Evolutionary conservation across 1,140 invertebrate genomes (phyloP), one percentile per base, ranked within the genome.

Genomic region (Epicauta chinensis): DNA sequence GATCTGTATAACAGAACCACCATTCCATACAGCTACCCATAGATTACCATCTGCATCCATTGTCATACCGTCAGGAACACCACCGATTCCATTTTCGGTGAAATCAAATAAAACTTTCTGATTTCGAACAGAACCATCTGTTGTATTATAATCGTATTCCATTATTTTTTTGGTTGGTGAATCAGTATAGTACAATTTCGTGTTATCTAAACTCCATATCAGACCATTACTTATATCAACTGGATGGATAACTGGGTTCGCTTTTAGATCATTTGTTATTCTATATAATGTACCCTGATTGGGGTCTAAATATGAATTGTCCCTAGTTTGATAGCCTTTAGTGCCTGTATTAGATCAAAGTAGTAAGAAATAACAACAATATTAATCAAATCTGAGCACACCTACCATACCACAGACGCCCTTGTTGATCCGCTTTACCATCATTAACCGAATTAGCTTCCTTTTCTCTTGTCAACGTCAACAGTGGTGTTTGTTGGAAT

Each of bases 161-260:
- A 79, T 75, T 16, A 90, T 74, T 59, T 78, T 72, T 34, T 71
- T 71, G 7, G 82, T 82, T 11, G 77, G 73, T 4, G 84, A 80
- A 65, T 90, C 87, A 1, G 87, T 86, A 63, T 85, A 90, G 67
- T 86, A 91, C 70, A 90, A 81, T 16, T 79, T 81, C 15, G 78
- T 78, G 49, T 81, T 78, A 36, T 81, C 76, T 4, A 73, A 63
- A 55, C 81, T 83, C 91, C 91, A 94, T 7, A 81, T 81, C 5
- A 93, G 66, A 0, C 91, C 91, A 66, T 93, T 95, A 16, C 87
- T 87, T 40, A 91, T 84, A 38, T 78, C 76, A 13, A 89, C 76
- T 3, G 71, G 67, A 6, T 60, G 56, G 6, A 76, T 38, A 29
- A 69, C 59, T 10, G 59, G 50, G 49, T 54, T 73, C 47, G 77